Evolutionary conservation across 2,888 invertebrate genomes (phyloP).

Genomic region (Phorcus lineatus): DNA sequence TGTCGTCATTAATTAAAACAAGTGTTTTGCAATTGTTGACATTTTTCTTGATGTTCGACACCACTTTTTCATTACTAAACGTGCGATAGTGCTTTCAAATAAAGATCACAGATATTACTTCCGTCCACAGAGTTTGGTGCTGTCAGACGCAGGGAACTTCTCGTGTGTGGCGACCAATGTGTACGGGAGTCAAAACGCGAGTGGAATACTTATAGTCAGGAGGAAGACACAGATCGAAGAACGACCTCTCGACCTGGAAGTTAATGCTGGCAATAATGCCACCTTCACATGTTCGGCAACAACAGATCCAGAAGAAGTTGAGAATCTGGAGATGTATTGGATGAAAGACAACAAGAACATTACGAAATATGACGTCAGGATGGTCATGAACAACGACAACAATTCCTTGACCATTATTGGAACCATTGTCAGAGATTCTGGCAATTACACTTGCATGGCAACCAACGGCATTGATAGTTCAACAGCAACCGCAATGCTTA

Average conservation of each 20-base stretch:
- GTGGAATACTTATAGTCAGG: constrained; percentile 88
- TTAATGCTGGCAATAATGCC: constrained; percentile 90
- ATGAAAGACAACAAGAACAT: constrained; percentile 89
- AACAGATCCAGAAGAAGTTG: constrained; percentile 84
- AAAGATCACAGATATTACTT: neutral
- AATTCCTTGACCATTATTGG: constrained; percentile 95
- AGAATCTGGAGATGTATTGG: constrained; percentile 89
- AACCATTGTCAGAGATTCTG: constrained; percentile 95
- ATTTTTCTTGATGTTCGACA: too few species aligned
- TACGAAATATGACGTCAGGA: constrained; percentile 81
- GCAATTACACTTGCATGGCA: constrained; percentile 95
- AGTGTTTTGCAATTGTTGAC: too few species aligned
- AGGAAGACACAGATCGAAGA: constrained; percentile 80
- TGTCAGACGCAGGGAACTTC: constrained; percentile 93
- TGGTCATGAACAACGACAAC: constrained; percentile 79
- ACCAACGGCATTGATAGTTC: constrained; percentile 91
- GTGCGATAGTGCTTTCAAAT: too few species aligned
- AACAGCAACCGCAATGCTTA: constrained; percentile 89
- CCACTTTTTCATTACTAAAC: too few species aligned
- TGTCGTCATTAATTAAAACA: too few species aligned
- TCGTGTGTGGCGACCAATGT: constrained; percentile 94
- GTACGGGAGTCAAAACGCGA: constrained; percentile 88
- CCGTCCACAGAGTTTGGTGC: constrained; percentile 81
- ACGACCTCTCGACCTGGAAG: constrained; percentile 93
- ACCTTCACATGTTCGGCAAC: constrained; percentile 94